These are phyloP conservation scores for Aplocera efformata DNA, from an alignment of 2,888 invertebrate genomes.

Conservation along the genomic window DNA sequence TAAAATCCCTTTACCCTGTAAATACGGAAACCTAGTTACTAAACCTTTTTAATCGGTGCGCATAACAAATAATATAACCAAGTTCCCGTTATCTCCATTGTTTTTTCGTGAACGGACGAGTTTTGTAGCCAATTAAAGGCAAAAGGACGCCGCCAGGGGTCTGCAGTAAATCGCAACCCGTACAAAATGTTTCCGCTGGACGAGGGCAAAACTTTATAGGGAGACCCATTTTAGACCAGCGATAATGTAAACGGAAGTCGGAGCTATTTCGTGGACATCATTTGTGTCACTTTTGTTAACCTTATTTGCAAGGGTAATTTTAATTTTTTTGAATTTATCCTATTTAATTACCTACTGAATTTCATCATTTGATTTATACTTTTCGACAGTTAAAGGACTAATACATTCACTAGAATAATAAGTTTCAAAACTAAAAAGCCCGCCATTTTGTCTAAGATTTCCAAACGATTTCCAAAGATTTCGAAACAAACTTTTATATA, in stretches of 20 bases:
- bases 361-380: no score
- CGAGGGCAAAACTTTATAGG: conserved; percentile 21
- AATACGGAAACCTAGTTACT: no score
- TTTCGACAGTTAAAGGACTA: no score
- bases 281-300: conserved; percentile 6
- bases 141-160: conserved; percentile 66
- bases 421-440: no score
- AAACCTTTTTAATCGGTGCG: conserved; percentile 29
- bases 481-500: no score
- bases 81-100: conserved; percentile 53
- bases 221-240: conserved; percentile 17
- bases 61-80: conserved; percentile 34
- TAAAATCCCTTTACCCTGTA: no score
- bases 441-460: no score
- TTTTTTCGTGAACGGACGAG: conserved; percentile 65
- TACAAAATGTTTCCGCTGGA: conserved; percentile 62
- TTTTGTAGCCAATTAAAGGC: conserved; percentile 78
- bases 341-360: no score
- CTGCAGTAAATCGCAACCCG: conserved; percentile 78
- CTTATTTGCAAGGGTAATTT: conserved; percentile 15
- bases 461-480: no score
- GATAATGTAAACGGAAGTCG: conserved; percentile 27
- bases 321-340: background rate
- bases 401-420: no score
- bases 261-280: conserved; percentile 18